Conservation (phyloP, 2,888 invertebrate species). For the Lymantria monacha region DNA sequence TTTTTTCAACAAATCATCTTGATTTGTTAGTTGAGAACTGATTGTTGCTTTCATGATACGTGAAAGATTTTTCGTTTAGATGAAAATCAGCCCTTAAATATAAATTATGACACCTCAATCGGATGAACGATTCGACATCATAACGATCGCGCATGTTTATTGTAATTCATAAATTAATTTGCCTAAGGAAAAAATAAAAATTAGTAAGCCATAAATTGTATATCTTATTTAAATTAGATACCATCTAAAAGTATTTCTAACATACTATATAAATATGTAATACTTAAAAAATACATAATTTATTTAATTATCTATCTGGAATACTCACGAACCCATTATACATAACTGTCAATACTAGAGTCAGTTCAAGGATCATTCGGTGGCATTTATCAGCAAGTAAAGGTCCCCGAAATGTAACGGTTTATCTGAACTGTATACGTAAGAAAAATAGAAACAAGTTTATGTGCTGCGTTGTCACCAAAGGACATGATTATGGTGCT, state of each 20-base stretch:
- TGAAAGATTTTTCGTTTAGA: too few relatives aligned
- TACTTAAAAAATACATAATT: background rate
- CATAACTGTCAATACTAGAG: conserved; percentile 26
- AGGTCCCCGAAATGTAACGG: conserved; percentile 31
- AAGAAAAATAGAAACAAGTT: conserved; percentile 11
- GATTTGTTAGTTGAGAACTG: too few relatives aligned
- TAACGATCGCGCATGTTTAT: too few relatives aligned
- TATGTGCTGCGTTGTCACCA: conserved; percentile 19
- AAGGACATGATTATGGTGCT: conserved; percentile 18
- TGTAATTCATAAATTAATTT: too few relatives aligned
- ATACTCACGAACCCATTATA: conserved; percentile 27
- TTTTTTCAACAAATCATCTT: too few relatives aligned
- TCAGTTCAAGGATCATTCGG: conserved; percentile 30
- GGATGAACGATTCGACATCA: too few relatives aligned
- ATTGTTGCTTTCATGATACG: too few relatives aligned
- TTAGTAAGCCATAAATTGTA: too few relatives aligned
- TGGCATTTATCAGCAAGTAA: conserved; percentile 25
- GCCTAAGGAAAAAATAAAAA: too few relatives aligned
- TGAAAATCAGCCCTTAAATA: too few relatives aligned
- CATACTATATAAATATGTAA: background rate
- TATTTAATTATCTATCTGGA: background rate
- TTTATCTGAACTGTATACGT: conserved; percentile 20
- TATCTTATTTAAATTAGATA: too few relatives aligned
- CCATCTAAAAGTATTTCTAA: background rate
- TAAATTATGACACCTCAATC: too few relatives aligned